phyloP scores from a whole-genome alignment of 2,113 vertebrate genomes.

The Esox niger region DNA sequence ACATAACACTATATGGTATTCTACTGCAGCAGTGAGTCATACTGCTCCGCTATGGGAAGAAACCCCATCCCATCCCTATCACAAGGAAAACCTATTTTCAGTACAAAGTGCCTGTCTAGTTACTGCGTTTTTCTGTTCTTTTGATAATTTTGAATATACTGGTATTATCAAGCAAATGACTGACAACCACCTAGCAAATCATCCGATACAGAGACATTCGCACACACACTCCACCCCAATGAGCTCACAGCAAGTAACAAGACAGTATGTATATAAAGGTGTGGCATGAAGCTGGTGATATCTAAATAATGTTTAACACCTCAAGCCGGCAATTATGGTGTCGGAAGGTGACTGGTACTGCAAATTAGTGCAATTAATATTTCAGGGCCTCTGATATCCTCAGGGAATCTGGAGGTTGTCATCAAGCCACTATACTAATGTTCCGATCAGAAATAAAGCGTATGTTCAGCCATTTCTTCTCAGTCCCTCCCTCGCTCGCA shows the following conservation, averaged over 20 bases:
- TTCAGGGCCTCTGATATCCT: slow-evolving; percentile 66
- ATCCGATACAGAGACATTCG: background rate
- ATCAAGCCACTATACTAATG: slow-evolving; percentile 65
- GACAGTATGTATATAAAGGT: slow-evolving; percentile 35
- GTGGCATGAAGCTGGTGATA: background rate
- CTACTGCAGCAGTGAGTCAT: slow-evolving; percentile 79
- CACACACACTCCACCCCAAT: background rate
- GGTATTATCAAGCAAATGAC: background rate
- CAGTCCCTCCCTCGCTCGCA: background rate
- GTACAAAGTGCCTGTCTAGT: slow-evolving; percentile 47
- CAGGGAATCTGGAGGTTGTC: slow-evolving; percentile 65
- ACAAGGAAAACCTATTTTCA: slow-evolving; percentile 41
- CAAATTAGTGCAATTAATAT: slow-evolving; percentile 67
- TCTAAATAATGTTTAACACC: slow-evolving; percentile 34
- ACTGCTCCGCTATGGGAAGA: slow-evolving; percentile 68
- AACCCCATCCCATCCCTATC: slow-evolving; percentile 68
- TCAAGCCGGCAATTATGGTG: too few relatives aligned
- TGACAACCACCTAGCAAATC: background rate
- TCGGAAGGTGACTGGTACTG: slow-evolving; percentile 40
- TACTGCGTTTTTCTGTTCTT: slow-evolving; percentile 24
- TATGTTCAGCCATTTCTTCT: slow-evolving; percentile 53
- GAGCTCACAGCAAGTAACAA: background rate
- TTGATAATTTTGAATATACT: background rate
- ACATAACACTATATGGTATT: slow-evolving; percentile 59
- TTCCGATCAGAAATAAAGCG: slow-evolving; percentile 56